phyloP scores from a whole-genome alignment of 2,113 vertebrate species.

The Tautogolabrus adspersus region DNA sequence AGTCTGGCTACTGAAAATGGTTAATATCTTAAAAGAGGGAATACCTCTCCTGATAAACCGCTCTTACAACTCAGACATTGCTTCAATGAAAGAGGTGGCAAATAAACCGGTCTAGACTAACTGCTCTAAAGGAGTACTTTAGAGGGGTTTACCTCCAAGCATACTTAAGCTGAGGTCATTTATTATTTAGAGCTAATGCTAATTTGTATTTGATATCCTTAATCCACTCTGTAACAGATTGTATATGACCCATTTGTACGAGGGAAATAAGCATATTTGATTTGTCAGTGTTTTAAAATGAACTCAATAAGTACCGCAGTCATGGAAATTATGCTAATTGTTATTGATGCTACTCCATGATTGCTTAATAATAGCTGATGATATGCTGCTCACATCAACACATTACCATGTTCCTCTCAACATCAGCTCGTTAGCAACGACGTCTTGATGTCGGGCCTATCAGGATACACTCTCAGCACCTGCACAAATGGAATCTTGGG shows the following conservation, averaged over 20 bases:
- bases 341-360: conserved; percentile 79
- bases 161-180: background rate
- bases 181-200: conserved; percentile 31
- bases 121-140: background rate
- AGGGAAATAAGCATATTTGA: conserved; percentile 76
- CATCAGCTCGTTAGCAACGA: conserved; percentile 57
- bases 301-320: conserved; percentile 71
- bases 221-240: conserved; percentile 54
- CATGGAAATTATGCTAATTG: conserved; percentile 76
- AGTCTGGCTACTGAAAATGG: too few species aligned
- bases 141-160: background rate
- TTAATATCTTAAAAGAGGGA: too few species aligned
- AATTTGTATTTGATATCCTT: conserved; percentile 43
- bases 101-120: background rate
- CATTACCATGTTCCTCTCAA: conserved; percentile 77
- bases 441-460: conserved; percentile 12
- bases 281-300: conserved; percentile 74
- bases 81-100: conserved; percentile 5
- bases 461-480: conserved; percentile 45
- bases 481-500: conserved; percentile 28
- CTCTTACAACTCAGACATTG: too few species aligned
- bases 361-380: conserved; percentile 80
- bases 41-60: too few species aligned
- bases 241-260: conserved; percentile 66
- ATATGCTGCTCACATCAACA: conserved; percentile 72